Evolutionary conservation across 2,797 vertebrate genomes (phyloP), one percentile per base, ranked within the genome.

Genomic region (Rhinogobio ventralis): DNA sequence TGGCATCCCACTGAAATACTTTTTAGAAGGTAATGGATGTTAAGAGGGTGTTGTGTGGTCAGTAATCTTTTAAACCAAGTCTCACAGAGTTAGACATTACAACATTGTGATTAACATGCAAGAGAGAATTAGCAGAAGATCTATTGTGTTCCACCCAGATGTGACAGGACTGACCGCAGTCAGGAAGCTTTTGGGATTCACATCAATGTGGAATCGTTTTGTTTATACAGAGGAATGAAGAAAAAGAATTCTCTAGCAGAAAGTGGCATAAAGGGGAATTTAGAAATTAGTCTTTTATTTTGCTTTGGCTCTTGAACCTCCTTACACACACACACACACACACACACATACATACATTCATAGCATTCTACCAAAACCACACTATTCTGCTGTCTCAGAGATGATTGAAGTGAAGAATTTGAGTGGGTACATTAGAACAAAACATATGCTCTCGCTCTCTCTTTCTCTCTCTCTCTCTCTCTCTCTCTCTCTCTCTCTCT

Each of bases 341-440:
- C 51, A 71, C 55, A 36, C 33, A 79, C 78, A 57, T 10, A 62
- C 80, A 73, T 15, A 39, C 51, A 69, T 36, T 62, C 68, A 74
- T 64, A 46, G 11, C 72, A 76, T 76, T 75, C 49, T 45, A 51
- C 6, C 33, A 46, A 53, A 83, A 76, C n/a, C 60, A 30, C 20
- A 83, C 10, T 55, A 36, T 76, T 83, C 60, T 39, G 72, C 46
- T 20, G 23, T 75, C 60, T 83, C 45, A 23, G 42, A 51, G 15
- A 33, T 62, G 25, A 82, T 1, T 76, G 28, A 60, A 68, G 51
- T 77, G 20, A 78, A 57, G 74, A 60, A 57, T 78, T 76, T 78
- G 49, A 77, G 64, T 78, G 82, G 82, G 64, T 46, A 78, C 66
- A 67, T 23, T 57, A 10, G 13, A 77, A 77, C 33, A 30, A 77